phyloP scores from a whole-genome alignment of 2,888 invertebrate species.

The Mesorhabditis belari region DNA sequence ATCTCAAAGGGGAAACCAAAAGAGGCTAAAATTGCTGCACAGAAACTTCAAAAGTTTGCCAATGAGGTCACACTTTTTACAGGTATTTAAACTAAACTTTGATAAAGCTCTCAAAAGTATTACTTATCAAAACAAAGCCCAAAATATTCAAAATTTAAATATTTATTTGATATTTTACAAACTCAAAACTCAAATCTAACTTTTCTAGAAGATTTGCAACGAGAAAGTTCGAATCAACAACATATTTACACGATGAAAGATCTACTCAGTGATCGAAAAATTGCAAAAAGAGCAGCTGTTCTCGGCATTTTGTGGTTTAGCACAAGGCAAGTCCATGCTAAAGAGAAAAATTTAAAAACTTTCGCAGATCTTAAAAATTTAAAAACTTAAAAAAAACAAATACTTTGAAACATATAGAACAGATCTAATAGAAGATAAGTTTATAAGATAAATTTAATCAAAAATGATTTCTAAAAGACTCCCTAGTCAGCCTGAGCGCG shows the following conservation, averaged over 20 bases:
- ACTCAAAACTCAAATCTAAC: not conserved
- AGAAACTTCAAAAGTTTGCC: not conserved
- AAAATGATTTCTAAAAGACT: not conserved
- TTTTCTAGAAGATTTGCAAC: not conserved
- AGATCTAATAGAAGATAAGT: not conserved
- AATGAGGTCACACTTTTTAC: not conserved
- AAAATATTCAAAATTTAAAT: too few relatives aligned
- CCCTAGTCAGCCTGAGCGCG: conserved; percentile 16
- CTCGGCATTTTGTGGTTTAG: conserved; percentile 26
- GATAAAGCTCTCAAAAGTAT: too few relatives aligned
- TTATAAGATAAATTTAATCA: not conserved
- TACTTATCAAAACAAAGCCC: too few relatives aligned
- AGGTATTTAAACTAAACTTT: too few relatives aligned
- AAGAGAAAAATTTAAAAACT: not conserved
- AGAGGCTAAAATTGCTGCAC: conserved; percentile 3
- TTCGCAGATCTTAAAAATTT: too few relatives aligned
- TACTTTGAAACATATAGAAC: not conserved
- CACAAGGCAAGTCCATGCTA: conserved; percentile 12
- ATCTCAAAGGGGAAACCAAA: not conserved
- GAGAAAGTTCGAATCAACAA: conserved; percentile 8
- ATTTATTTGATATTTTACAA: not conserved
- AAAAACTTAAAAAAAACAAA: too few relatives aligned
- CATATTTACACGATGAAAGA: conserved; percentile 26
- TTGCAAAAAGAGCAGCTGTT: conserved; percentile 19
- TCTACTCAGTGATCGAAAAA: conserved; percentile 17